A percentile compares a stretch with the other conserved stretches of the same genome.
These are phyloP conservation scores for Cephus pygmeus DNA, from an alignment of 2,888 invertebrate genomes.

Conservation along the genomic window DNA sequence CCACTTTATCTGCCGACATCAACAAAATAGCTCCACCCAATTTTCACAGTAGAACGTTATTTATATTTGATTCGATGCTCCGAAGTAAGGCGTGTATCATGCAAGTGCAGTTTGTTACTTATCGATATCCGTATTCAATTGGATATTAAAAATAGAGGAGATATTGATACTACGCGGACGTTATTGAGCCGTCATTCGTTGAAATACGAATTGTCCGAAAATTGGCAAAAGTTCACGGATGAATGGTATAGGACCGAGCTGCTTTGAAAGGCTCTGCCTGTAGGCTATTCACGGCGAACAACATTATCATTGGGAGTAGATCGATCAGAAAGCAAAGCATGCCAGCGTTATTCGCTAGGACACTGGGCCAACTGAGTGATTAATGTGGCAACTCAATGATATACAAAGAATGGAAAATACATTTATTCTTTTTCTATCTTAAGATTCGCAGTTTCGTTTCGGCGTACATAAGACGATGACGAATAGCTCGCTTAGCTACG, in stretches of 20 bases:
- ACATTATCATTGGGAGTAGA: slow-evolving; percentile 11
- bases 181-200: not conserved
- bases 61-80: not conserved
- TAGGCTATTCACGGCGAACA: not conserved
- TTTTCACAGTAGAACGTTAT: not conserved
- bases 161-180: not conserved
- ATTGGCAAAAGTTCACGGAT: not conserved
- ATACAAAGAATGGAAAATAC: slow-evolving; percentile 21
- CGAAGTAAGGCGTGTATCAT: not conserved
- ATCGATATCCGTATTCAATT: not conserved
- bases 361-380: slow-evolving; percentile 30
- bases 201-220: not conserved
- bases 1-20: not conserved
- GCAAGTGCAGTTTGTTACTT: not conserved
- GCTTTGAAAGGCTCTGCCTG: not conserved
- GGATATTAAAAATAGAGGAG: not conserved
- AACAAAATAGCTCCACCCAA: not conserved
- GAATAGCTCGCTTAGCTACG: not conserved
- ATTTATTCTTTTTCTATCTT: not conserved
- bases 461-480: not conserved
- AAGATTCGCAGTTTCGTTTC: not conserved
- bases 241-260: not conserved
- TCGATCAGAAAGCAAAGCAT: slow-evolving; percentile 11
- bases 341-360: slow-evolving; percentile 10
- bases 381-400: slow-evolving; percentile 42